A percentile compares a stretch with the other conserved stretches of the same genome.
phyloP scores from a whole-genome alignment of 2,113 vertebrate species.

The Pelvicachromis taeniatus region DNA sequence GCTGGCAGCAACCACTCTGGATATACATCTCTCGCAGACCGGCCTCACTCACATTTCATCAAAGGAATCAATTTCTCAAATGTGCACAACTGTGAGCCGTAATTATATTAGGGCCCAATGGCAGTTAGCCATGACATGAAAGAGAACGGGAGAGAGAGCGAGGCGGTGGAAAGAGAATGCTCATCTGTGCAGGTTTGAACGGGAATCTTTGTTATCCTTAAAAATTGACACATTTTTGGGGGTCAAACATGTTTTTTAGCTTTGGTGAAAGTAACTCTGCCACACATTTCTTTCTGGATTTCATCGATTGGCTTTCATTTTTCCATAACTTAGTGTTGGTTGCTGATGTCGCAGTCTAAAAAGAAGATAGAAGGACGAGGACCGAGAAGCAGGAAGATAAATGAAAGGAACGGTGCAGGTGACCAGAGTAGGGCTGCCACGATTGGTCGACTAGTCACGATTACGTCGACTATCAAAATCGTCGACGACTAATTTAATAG shows the following conservation, averaged over 20 bases:
- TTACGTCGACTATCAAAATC: too few relatives aligned
- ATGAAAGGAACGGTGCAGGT: conserved; percentile 60
- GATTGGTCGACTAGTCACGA: too few relatives aligned
- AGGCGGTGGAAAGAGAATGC: background rate
- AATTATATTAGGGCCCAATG: conserved; percentile 97
- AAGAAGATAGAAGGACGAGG: conserved; percentile 14
- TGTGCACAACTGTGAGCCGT: conserved; percentile 98
- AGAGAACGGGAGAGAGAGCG: conserved; percentile 4
- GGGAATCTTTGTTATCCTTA: background rate
- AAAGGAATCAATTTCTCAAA: conserved; percentile 99
- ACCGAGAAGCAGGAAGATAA: conserved; percentile 33
- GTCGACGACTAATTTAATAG: too few relatives aligned
- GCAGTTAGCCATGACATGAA: conserved; percentile 82
- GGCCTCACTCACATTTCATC: conserved; percentile 96
- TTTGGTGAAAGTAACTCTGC: background rate
- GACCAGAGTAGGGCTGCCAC: too few relatives aligned
- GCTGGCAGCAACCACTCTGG: conserved; percentile 88
- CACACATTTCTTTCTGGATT: background rate
- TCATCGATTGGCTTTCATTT: background rate
- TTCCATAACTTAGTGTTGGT: background rate
- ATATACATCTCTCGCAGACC: conserved; percentile 86
- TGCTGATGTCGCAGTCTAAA: background rate
- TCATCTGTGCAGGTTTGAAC: conserved; percentile 13
- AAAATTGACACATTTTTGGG: background rate
- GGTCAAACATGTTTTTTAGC: background rate